Conservation (phyloP, 2,888 invertebrate species). For the Catonia carolina region DNA sequence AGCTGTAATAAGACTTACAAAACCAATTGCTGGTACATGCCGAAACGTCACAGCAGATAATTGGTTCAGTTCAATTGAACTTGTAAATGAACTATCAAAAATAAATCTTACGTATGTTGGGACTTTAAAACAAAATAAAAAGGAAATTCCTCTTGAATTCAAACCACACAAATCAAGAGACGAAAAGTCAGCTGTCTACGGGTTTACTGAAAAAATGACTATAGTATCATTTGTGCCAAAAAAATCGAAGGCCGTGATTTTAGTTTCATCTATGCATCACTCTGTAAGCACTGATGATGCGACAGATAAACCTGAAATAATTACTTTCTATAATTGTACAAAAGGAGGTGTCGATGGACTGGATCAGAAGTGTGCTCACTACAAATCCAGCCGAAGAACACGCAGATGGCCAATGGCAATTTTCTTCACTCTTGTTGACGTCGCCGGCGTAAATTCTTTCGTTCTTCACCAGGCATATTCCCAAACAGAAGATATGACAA, state of each 20-base stretch:
- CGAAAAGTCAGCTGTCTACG: conserved; percentile 20
- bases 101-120: conserved; percentile 22
- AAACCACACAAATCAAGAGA: conserved; percentile 12
- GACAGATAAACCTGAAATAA: conserved; percentile 24
- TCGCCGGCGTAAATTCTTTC: conserved; percentile 18
- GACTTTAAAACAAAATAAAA: conserved; percentile 25
- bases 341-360: conserved; percentile 25
- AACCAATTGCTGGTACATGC: conserved; percentile 35
- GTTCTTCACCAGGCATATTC: conserved; percentile 10
- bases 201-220: conserved; percentile 27
- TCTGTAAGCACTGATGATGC: background rate
- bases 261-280: conserved; percentile 28
- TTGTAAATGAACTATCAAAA: conserved; percentile 29
- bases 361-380: conserved; percentile 21
- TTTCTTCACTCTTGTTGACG: conserved; percentile 20
- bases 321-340: conserved; percentile 21
- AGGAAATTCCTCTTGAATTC: conserved; percentile 27
- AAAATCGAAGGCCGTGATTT: conserved; percentile 22
- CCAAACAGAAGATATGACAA: background rate
- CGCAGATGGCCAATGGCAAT: conserved; percentile 26
- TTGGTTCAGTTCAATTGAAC: conserved; percentile 38
- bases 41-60: conserved; percentile 38
- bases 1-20: conserved; percentile 34
- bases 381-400: conserved; percentile 20
- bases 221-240: conserved; percentile 26